Conservation (phyloP, 2,888 invertebrate species). For the Protula sp. region DNA sequence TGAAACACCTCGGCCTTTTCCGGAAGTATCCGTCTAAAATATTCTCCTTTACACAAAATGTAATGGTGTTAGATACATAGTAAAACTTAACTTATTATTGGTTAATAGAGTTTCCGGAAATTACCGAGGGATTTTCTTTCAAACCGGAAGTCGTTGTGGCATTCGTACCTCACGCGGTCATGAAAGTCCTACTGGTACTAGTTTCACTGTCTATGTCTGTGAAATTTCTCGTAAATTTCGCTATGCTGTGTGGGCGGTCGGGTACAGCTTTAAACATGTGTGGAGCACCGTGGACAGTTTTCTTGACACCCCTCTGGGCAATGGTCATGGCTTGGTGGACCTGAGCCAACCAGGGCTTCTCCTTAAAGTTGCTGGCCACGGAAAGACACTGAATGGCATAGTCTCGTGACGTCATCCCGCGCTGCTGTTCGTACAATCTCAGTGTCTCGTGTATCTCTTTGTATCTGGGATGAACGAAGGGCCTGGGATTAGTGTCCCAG, state of each 20-base stretch:
- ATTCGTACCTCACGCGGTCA: background rate
- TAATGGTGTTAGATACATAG: too few relatives aligned
- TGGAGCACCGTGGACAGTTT: conserved; percentile 9
- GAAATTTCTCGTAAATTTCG: background rate
- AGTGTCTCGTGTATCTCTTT: conserved; percentile 22
- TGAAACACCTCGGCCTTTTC: too few relatives aligned
- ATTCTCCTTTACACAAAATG: too few relatives aligned
- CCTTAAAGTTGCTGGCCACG: conserved; percentile 48
- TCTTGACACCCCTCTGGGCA: conserved; percentile 37
- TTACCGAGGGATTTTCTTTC: too few relatives aligned
- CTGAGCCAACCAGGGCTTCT: conserved; percentile 50
- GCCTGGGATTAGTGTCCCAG: conserved; percentile 35
- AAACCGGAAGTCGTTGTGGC: too few relatives aligned
- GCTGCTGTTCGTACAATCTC: conserved; percentile 34
- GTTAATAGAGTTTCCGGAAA: too few relatives aligned
- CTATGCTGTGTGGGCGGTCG: background rate
- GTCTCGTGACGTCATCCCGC: conserved; percentile 42
- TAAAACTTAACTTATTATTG: too few relatives aligned
- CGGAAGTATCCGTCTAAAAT: too few relatives aligned
- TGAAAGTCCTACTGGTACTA: background rate
- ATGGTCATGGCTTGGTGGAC: conserved; percentile 47
- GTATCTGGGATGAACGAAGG: conserved; percentile 23
- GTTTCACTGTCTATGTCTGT: background rate
- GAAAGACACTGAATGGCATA: conserved; percentile 48
- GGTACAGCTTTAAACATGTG: conserved; percentile 13